Evolutionary conservation across 2,888 invertebrate genomes (phyloP), one percentile per base, ranked within the genome.

Genomic region (Leptopilina drosophilae): DNA sequence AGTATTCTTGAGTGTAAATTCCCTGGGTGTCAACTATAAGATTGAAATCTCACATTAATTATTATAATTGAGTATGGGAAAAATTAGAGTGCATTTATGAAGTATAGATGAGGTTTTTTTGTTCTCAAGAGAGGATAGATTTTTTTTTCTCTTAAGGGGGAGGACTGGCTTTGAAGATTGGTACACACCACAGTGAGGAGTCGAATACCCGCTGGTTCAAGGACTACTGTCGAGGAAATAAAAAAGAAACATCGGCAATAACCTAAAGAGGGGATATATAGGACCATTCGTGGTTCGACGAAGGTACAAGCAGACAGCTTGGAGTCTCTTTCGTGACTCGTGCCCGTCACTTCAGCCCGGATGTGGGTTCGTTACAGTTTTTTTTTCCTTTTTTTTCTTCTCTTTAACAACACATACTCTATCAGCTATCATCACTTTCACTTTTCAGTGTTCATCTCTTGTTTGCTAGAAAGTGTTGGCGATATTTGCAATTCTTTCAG

Each of bases 271-370:
- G 83, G 85, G 87, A 85, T 85, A 84, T 49, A 49, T 49, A 49
- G 87, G 83, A 86, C 85, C 86, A 84, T 64, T 85, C 85, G 83
- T 86, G 85, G 87, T 84, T 87, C 85, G 86, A 84, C 88, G 88
- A 85, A 86, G 85, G 86, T 85, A 86, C 90, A 90, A 90, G 90
- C 90, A 90, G 90, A 90, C 90, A 89, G 90, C 90, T 89, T 89
- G 89, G 89, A 89, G 89, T 89, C 89, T 85, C 82, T 82, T 84
- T 80, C 80, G 82, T 78, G 82, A 84, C 77, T 73, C 80, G 85
- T 80, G 81, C 81, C 56, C 79, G 69, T 73, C 73, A 73, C 56
- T 73, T 33, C 56, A 53, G 33, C 56, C 73, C 53, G 56, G 73
- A 53, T 56, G 53, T n/a, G 49, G 53, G 26, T 69, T 69, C 69